Evolutionary conservation across 2,888 invertebrate genomes (phyloP).

Genomic region (Rapana venosa): DNA sequence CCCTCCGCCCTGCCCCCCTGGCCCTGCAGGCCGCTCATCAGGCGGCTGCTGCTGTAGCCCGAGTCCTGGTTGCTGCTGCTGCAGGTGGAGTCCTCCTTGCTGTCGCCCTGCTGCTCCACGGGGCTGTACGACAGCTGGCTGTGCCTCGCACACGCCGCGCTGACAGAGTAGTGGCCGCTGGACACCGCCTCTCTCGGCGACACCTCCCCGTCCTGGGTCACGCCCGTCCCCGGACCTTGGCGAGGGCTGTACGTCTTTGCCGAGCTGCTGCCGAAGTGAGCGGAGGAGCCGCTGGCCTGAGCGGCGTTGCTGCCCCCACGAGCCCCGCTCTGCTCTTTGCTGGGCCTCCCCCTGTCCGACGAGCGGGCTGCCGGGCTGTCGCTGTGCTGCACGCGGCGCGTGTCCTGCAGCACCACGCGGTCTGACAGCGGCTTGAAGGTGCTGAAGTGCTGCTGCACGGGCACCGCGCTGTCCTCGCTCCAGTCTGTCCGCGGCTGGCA

Average conservation of each 20-base stretch:
- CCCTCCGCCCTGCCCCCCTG: constrained; percentile 19
- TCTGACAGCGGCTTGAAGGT: constrained; percentile 25
- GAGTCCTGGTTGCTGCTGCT: constrained; percentile 83
- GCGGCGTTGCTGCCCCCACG: neutral
- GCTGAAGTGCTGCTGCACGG: constrained; percentile 11
- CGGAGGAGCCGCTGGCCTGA: neutral
- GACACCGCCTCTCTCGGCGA: constrained; percentile 24
- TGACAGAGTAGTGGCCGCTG: constrained; percentile 30
- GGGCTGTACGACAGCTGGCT: constrained; percentile 34
- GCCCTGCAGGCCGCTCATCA: neutral
- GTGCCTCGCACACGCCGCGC: constrained; percentile 50
- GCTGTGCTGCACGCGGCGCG: neutral
- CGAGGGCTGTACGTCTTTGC: neutral
- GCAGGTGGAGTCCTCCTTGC: constrained; percentile 71
- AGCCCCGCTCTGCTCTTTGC: neutral
- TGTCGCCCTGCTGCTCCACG: constrained; percentile 46
- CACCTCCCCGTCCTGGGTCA: constrained; percentile 4
- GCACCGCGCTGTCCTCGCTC: neutral
- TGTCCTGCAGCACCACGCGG: neutral
- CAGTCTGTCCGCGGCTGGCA: neutral
- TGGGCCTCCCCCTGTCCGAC: no score
- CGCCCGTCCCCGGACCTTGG: neutral
- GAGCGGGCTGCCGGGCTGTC: neutral
- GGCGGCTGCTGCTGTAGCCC: constrained; percentile 88
- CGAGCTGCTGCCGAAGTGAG: neutral